phyloP scores from a whole-genome alignment of 1,140 invertebrate genomes.

The Elymnias hypermnestra region DNA sequence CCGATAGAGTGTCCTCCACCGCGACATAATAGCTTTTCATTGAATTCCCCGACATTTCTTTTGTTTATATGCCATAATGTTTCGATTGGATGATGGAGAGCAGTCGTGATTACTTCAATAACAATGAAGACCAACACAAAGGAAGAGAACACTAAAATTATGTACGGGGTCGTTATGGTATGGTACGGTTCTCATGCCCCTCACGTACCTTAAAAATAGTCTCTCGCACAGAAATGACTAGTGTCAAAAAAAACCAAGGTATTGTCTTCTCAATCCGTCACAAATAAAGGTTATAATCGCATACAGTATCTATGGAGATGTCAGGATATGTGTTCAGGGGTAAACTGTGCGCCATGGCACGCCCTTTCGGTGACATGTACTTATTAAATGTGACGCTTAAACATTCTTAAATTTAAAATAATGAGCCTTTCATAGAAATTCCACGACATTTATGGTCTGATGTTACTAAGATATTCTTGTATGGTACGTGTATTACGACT shows the following conservation, averaged over 20 bases:
- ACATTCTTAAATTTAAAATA: constrained; percentile 61
- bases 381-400: constrained; percentile 48
- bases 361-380: constrained; percentile 41
- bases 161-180: constrained; percentile 47
- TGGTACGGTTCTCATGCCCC: constrained; percentile 55
- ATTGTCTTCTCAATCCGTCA: constrained; percentile 25
- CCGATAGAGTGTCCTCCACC: constrained; percentile 52
- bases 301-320: constrained; percentile 10
- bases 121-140: constrained; percentile 66
- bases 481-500: not conserved
- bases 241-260: constrained; percentile 24
- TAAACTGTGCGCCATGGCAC: constrained; percentile 16
- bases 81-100: constrained; percentile 70
- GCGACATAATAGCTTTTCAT: constrained; percentile 72
- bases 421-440: constrained; percentile 52
- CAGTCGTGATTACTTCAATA: constrained; percentile 71
- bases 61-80: constrained; percentile 74
- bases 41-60: constrained; percentile 70
- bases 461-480: constrained; percentile 13
- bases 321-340: constrained; percentile 2
- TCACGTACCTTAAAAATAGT: constrained; percentile 47
- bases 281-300: constrained; percentile 28
- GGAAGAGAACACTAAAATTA: constrained; percentile 64
- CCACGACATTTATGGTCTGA: constrained; percentile 14
- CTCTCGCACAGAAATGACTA: constrained; percentile 18